Conservation (phyloP, 2,797 vertebrate species). For the Pteronotus mesoamericanus region DNA sequence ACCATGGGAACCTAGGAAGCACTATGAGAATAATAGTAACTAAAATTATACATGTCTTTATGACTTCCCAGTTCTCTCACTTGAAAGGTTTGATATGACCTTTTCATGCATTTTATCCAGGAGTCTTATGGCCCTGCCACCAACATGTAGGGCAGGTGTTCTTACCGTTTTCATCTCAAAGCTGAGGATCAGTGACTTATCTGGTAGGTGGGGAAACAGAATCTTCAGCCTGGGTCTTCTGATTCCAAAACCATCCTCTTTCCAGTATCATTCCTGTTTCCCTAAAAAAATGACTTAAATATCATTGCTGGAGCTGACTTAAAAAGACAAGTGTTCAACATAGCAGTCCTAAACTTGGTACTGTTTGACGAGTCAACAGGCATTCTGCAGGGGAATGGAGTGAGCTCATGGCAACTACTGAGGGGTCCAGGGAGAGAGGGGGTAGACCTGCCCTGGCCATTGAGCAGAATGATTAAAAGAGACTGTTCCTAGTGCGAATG, state of each 20-base stretch:
- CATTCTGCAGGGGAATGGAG: background rate
- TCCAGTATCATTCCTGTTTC: background rate
- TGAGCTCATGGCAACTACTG: background rate
- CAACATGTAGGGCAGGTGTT: background rate
- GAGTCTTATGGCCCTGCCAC: background rate
- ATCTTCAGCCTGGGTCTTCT: background rate
- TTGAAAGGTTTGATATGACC: background rate
- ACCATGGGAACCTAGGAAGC: background rate
- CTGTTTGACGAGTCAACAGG: background rate
- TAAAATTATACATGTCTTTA: background rate
- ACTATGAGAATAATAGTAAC: background rate
- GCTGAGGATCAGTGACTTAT: background rate
- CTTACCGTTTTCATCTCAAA: background rate
- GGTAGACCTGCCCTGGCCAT: background rate
- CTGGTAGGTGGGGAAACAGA: background rate
- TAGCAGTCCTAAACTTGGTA: background rate
- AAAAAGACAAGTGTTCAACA: background rate
- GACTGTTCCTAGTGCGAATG: background rate
- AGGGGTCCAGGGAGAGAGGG: background rate
- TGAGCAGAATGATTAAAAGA: background rate
- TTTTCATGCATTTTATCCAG: background rate
- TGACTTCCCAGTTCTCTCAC: background rate
- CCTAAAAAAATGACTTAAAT: background rate
- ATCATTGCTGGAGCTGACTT: slow-evolving; percentile 2
- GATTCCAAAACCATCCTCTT: background rate